A percentile compares a stretch with the other conserved stretches of the same genome.
phyloP scores from a whole-genome alignment of 2,797 vertebrate species.

The Bovichtus variegatus region DNA sequence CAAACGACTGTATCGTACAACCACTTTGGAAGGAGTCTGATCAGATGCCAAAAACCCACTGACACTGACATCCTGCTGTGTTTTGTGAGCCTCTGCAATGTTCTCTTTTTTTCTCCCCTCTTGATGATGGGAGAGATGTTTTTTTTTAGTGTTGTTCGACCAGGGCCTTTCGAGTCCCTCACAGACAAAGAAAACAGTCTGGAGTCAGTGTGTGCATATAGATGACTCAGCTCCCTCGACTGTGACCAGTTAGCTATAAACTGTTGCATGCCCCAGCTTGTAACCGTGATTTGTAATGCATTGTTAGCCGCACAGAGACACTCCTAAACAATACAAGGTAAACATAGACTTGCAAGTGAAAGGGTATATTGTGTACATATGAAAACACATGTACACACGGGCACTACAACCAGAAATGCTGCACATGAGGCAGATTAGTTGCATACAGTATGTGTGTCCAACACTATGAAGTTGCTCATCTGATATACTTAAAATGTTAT shows the following conservation, averaged over 20 bases:
- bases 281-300: slow-evolving; percentile 8
- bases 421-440: slow-evolving; percentile 5
- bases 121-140: no score
- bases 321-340: slow-evolving; percentile 1
- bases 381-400: background rate
- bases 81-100: slow-evolving; percentile 27
- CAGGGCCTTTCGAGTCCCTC: slow-evolving; percentile 45
- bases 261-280: slow-evolving; percentile 14
- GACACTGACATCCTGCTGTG: slow-evolving; percentile 15
- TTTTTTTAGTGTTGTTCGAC: slow-evolving; percentile 53
- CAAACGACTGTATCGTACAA: background rate
- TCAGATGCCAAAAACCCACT: slow-evolving; percentile 16
- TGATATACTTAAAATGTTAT: background rate
- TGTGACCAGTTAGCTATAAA: slow-evolving; percentile 42
- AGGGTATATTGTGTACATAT: background rate
- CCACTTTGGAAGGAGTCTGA: background rate
- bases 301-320: slow-evolving; percentile 1
- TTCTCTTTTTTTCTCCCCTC: background rate
- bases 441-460: background rate
- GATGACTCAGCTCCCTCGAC: slow-evolving; percentile 50
- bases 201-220: slow-evolving; percentile 54
- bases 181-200: slow-evolving; percentile 60
- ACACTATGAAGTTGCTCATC: background rate
- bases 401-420: background rate
- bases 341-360: background rate